Conservation (phyloP, 1,140 invertebrate genomes). For the Asobara japonica region DNA sequence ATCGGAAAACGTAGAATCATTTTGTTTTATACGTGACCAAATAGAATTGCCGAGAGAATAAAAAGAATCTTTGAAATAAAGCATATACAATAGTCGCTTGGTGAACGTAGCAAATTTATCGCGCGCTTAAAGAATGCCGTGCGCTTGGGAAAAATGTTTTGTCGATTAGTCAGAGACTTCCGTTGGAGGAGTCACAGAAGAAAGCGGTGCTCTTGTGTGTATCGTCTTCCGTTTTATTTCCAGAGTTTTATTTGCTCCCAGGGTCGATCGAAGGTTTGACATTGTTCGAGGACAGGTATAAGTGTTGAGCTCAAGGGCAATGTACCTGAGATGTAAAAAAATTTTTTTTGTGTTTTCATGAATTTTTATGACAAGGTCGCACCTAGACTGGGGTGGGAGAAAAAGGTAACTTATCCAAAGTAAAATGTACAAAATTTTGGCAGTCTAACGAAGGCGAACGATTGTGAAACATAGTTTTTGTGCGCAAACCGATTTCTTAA, state of each 20-base stretch:
- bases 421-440: too few relatives aligned
- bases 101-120: slow-evolving; percentile 24
- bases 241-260: not conserved
- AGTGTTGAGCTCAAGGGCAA: too few relatives aligned
- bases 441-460: too few relatives aligned
- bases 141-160: slow-evolving; percentile 9
- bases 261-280: too few relatives aligned
- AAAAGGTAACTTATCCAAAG: too few relatives aligned
- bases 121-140: slow-evolving; percentile 14
- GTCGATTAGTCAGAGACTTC: slow-evolving; percentile 24
- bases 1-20: not conserved
- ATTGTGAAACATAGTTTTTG: too few relatives aligned
- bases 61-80: slow-evolving; percentile 14
- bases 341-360: too few relatives aligned
- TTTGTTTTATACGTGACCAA: slow-evolving; percentile 9
- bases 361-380: too few relatives aligned
- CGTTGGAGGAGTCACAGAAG: not conserved
- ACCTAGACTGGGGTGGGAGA: too few relatives aligned
- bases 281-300: too few relatives aligned
- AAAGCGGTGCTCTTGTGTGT: not conserved
- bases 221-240: not conserved
- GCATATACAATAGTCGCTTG: not conserved
- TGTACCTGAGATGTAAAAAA: too few relatives aligned
- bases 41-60: not conserved
- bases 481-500: too few relatives aligned